Percentiles rank a stretch among this genome's conserved stretches.
phyloP scores from a whole-genome alignment of 2,888 invertebrate genomes.

The Harpalus rubripes region DNA sequence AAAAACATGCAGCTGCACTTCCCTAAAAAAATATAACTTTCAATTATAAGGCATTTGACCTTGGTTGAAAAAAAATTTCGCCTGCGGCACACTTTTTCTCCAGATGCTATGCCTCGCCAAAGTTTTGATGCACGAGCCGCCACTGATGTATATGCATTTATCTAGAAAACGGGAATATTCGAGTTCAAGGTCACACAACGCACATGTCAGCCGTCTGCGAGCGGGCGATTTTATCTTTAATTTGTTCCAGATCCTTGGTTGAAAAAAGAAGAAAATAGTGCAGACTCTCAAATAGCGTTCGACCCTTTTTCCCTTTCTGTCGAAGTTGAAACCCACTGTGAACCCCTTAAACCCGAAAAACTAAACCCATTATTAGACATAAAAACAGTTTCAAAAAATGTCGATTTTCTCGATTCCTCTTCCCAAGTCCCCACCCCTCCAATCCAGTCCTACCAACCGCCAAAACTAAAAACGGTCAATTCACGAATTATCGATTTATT shows the following conservation, averaged over 20 bases:
- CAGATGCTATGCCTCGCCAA: no score
- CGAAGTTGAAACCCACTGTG: neutral
- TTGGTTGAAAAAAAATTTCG: no score
- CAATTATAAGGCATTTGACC: no score
- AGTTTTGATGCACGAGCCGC: no score
- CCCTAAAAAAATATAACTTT: no score
- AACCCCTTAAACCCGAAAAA: slow-evolving; percentile 1
- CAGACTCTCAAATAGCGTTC: neutral
- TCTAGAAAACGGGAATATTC: no score
- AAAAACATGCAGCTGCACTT: no score
- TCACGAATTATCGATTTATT: slow-evolving; percentile 15
- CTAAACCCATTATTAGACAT: neutral
- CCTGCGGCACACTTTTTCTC: no score
- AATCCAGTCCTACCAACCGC: neutral
- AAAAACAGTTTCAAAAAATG: slow-evolving; percentile 5
- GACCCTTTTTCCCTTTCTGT: neutral
- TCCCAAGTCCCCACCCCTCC: slow-evolving; percentile 23
- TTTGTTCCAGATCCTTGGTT: neutral
- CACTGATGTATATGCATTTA: no score
- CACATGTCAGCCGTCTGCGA: no score
- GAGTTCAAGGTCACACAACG: no score
- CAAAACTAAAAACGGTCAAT: slow-evolving; percentile 18
- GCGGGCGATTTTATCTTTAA: neutral
- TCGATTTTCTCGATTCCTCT: slow-evolving; percentile 26
- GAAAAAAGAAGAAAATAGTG: neutral